phyloP scores from a whole-genome alignment of 2,113 vertebrate genomes.

The Theristicus caerulescens region DNA sequence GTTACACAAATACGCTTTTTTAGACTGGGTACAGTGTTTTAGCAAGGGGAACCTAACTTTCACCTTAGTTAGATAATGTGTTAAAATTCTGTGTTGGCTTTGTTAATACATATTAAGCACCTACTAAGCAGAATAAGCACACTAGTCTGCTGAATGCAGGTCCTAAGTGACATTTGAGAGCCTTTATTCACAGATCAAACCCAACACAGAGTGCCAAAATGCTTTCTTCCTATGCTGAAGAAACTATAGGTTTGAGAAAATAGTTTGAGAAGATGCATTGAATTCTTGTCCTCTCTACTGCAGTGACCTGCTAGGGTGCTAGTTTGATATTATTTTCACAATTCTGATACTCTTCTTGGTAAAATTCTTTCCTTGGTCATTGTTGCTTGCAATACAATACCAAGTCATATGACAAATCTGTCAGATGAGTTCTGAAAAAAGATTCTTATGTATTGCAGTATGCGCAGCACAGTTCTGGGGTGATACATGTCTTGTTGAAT shows the following conservation, averaged over 20 bases:
- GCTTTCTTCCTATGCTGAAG: not conserved
- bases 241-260: not conserved
- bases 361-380: not conserved
- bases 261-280: not conserved
- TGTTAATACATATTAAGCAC: not conserved
- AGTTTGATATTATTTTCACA: not conserved
- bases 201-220: not conserved
- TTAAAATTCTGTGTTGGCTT: not conserved
- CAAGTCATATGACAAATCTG: not conserved
- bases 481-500: slow-evolving; percentile 75
- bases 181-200: not conserved
- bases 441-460: slow-evolving; percentile 64
- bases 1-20: not conserved
- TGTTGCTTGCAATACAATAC: not conserved
- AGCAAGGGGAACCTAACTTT: not conserved
- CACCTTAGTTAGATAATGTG: not conserved
- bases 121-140: not conserved
- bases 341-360: not conserved
- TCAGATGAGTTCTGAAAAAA: not conserved
- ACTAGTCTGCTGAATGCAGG: not conserved
- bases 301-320: not conserved
- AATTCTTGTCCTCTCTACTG: not conserved
- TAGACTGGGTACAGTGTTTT: not conserved
- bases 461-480: slow-evolving; percentile 72
- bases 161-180: not conserved